Evolutionary conservation across 2,797 vertebrate species (phyloP), one percentile per base, ranked within the genome.

Genomic region (Onychomys torridus): DNA sequence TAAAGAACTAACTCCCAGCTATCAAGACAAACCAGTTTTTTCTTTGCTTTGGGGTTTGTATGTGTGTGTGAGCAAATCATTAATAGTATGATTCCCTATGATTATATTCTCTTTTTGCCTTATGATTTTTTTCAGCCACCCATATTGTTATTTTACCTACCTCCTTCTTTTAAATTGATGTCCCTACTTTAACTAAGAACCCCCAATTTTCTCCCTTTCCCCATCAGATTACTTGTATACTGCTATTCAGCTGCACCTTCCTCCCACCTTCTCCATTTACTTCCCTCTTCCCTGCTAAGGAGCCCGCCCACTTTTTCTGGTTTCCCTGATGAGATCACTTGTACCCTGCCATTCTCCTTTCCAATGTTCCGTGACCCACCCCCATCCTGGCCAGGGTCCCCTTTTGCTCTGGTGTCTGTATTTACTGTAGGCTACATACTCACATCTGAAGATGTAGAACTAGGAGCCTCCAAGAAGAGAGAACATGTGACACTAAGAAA

Each of bases 151-250:
- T 23, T 84, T 84, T 16, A 65, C 61, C 59, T 13, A 7, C 14
- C 17, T 46, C 14, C 37, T 37, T 14, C 43, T 11, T 40, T 4
- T 37, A 7, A 43, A 6, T 43, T 12, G 11, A 23, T 13, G 3
- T 43, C 19, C 12, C 13, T 6, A 27, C 17, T 4, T 76, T 32
- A 16, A 43, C 40, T 76, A 46, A 46, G 40, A 46, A 32, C 27
- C 6, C 11, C 40, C 0, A 10, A 8, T 11, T 83, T 83, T 43
- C 59, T 40, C 40, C 3, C 8, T 46, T 13, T 12, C 59, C 19
- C 4, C 4, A 32, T 21, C 5, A 6, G 77, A 6, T 16, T 1
- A 17, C 13, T 40, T 2, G 1, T 43, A 2, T 29, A 25, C 37
- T 43, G 12, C 5, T 14, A 32, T 17, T 37, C 4, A 4, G 14